Base-by-base conservation (phyloP, 2,797 vertebrate genomes). In the Galago senegalensis region DNA sequence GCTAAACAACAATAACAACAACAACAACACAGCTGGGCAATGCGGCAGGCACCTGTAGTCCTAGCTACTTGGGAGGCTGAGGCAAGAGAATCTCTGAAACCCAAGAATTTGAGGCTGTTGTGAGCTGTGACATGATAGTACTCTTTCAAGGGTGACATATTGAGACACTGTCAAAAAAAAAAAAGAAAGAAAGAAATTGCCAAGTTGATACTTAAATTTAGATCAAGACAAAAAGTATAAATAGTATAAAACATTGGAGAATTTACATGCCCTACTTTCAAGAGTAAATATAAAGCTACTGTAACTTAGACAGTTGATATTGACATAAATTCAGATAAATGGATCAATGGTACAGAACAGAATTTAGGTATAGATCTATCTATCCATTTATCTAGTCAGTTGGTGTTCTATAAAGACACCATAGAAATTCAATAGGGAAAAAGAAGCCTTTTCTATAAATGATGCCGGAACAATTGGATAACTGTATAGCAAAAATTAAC, bases 161-260 rank as follows among this genome's bases (percentile, higher is more conserved):
- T 53, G 49, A 53, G 49, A 53, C 3, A 4, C 49, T 49, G 49
- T 53, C 49, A 53, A 16, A 53, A 53, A 49, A 49, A 49, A 49
- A 14, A 49, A 49, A 49, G 73, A 93, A 93, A 43, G 73, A 93
- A 93, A 49, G 73, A 93, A 91, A 89, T 53, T 23, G 18, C 70
- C 37, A 81, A 86, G 75, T 7, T 27, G 25, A 53, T 23, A 77
- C 2, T 34, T 70, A 91, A 85, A n/a, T 16, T 85, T 91, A 93
- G 43, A 27, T 75, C 13, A 72, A 93, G 73, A 93, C 27, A 65
- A 81, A 85, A 76, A 69, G 25, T 75, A 65, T 40, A 86, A 49
- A 53, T 53, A 53, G 49, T 53, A 53, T 53, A 16, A 53, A 53
- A 53, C 14, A 14, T 88, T 75, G 17, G 34, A 67, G 29, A 82